Evolutionary conservation across 2,797 vertebrate species (phyloP), one percentile per base, ranked within the genome.

Genomic region (Bradypodion pumilum): DNA sequence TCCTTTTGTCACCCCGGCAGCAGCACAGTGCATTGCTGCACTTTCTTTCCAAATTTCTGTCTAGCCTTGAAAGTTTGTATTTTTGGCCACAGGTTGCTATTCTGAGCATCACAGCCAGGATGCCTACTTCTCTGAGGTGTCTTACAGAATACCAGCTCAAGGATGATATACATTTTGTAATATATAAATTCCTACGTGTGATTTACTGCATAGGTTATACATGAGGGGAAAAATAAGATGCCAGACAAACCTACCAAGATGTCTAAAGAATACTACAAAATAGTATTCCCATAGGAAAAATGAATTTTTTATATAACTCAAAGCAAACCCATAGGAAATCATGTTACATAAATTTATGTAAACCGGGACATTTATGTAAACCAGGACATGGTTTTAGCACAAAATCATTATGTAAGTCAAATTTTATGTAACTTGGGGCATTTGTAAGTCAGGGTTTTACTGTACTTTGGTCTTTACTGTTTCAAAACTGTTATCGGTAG

Each of bases 221-320:
- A 49, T 7, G 46, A 3, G 46, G 46, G 46, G 10, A 9, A 13
- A 13, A 10, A 49, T n/a, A 10, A 49, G 46, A 49, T 49, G 46
- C 46, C n/a, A n/a, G 49, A 46, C 46, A 69, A 0, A 0, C 15
- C 78, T 44, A 27, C 25, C 80, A 19, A 81, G 74, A 32, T 8
- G 32, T 70, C 5, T 86, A 86, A 44, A 83, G 23, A 27, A 66
- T 0, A 23, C 10, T 52, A 15, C 21, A 32, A 66, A 0, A 0
- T 63, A 82, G n/a, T n/a, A n/a, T n/a, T n/a, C n/a, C n/a, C n/a
- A n/a, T n/a, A n/a, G n/a, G n/a, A n/a, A n/a, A n/a, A n/a, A n/a
- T n/a, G n/a, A n/a, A n/a, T n/a, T n/a, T n/a, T n/a, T n/a, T n/a
- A n/a, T n/a, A n/a, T n/a, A n/a, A n/a, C n/a, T n/a, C n/a, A n/a